Evolutionary conservation across 2,797 vertebrate species (phyloP).

Genomic region (Falco columbarius): DNA sequence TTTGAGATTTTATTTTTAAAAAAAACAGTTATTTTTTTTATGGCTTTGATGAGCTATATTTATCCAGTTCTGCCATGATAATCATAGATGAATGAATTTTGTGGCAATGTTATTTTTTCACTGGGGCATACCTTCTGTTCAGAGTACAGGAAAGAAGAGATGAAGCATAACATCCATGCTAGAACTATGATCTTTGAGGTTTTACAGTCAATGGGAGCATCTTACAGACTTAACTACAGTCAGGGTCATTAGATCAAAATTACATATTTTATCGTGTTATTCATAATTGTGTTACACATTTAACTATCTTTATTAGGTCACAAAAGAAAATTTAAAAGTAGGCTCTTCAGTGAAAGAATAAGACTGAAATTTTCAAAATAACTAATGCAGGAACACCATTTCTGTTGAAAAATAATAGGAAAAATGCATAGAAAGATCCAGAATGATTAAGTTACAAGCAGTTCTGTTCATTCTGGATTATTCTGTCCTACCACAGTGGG

Average conservation of each 20-base stretch:
- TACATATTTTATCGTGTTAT: background rate
- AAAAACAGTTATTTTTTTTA: background rate
- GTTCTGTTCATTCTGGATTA: background rate
- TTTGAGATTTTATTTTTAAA: background rate
- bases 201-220: background rate
- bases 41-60: background rate
- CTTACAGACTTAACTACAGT: background rate
- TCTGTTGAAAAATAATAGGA: background rate
- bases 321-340: background rate
- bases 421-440: background rate
- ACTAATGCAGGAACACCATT: background rate
- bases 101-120: fast-evolving
- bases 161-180: background rate
- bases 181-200: background rate
- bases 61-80: background rate
- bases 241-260: background rate
- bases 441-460: background rate
- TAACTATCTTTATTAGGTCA: background rate
- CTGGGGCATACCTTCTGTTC: background rate
- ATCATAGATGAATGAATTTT: background rate
- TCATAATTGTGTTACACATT: background rate
- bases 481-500: background rate
- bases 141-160: background rate
- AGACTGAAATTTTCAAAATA: background rate
- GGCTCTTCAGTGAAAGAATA: background rate